Base-by-base conservation (phyloP, 2,888 invertebrate species). In the Callinectes sapidus region DNA sequence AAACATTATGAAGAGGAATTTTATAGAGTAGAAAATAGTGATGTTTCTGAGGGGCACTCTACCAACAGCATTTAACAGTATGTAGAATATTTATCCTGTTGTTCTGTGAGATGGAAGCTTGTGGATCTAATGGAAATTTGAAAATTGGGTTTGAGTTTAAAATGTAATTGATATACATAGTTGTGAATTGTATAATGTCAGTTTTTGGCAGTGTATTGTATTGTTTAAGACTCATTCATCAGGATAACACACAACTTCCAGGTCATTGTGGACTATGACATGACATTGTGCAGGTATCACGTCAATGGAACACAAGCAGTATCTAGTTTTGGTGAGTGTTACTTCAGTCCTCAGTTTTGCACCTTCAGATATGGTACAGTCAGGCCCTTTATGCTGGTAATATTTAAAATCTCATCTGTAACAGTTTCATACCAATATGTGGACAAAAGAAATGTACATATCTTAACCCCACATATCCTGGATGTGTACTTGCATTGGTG, bases 211-310 rank as follows among this genome's bases (percentile, higher is more conserved):
- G 16, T 23, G 10, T 2, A 18, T 23, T 23, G 3, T 23, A 61
- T 61, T 23, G 23, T 61, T 23, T 23, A 61, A 23, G 61, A 61
- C 18, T 61, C 61, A 61, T 61, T 61, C 23, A 61, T 61, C 61
- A 16, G 61, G 61, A 61, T 71, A n/a, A 28, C 71, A 28, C 39
- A 28, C 54, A 54, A 90, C 71, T 91, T 91, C n/a, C 91, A 91
- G 91, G 87, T 91, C 42, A 91, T 91, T 91, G 91, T 87, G 35
- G 91, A 91, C 87, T 91, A 39, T 91, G 91, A 91, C 91, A 87
- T 91, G 91, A 91, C 91, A 86, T 35, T 87, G 28, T 87, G 87
- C 35, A 55, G 42, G 61, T 91, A 35, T 61, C 86, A 91, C 48
- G 66, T 91, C 61, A 87, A 87, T 91, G 91, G 91, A 91, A 28